These are phyloP conservation scores for Diaprepes abbreviatus DNA, from an alignment of 2,888 invertebrate species.

Conservation along the genomic window DNA sequence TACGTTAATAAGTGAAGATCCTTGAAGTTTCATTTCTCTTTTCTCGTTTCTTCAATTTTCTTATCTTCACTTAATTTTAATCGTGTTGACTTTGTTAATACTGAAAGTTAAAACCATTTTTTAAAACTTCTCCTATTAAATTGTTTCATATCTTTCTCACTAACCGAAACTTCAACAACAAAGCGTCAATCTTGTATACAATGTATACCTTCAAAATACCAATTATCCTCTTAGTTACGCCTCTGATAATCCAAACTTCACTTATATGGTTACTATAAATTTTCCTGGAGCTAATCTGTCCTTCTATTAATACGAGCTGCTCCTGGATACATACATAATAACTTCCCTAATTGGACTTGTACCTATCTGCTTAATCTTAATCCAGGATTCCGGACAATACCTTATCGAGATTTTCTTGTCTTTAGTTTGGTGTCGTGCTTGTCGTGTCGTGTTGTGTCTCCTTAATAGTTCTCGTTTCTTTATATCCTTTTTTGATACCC, in stretches of 20 bases:
- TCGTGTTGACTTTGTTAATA: too few species aligned
- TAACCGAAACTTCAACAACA: too few species aligned
- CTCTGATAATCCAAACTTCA: background rate
- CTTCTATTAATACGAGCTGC: constrained; percentile 35
- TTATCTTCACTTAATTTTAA: too few species aligned
- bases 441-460: background rate
- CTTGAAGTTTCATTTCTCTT: too few species aligned
- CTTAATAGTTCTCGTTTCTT: constrained; percentile 12
- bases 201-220: too few species aligned
- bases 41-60: too few species aligned
- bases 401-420: constrained; percentile 37
- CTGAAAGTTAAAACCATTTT: too few species aligned
- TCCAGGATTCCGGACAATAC: constrained; percentile 26
- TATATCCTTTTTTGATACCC: background rate
- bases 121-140: too few species aligned
- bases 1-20: too few species aligned
- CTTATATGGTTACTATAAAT: constrained; percentile 19
- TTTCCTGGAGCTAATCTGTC: constrained; percentile 34
- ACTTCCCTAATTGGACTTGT: constrained; percentile 43
- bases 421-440: constrained; percentile 3
- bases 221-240: background rate
- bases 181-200: too few species aligned
- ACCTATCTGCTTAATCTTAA: constrained; percentile 43
- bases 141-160: too few species aligned
- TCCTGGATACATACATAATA: constrained; percentile 41